Conservation (phyloP, 2,888 invertebrate genomes). For the Agonum fuliginosum region DNA sequence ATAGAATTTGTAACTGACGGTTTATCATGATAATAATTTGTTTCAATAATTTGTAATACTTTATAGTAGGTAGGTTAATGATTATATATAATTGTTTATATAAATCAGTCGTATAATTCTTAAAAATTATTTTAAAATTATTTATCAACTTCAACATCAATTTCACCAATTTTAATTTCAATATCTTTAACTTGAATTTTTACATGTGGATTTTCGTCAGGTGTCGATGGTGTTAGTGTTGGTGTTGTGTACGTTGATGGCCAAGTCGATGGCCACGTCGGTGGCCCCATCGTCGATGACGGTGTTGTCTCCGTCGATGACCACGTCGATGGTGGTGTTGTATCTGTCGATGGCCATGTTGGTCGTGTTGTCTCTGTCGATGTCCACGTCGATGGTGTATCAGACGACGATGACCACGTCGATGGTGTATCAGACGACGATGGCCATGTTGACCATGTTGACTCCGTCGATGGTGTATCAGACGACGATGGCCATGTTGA, state of each 20-base stretch:
- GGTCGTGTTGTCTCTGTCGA: neutral
- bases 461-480: too few species aligned
- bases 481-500: too few species aligned
- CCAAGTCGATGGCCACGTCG: neutral
- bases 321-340: neutral
- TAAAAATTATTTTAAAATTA: too few species aligned
- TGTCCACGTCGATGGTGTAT: neutral
- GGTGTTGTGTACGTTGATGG: neutral
- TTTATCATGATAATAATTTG: too few species aligned
- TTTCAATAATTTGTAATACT: too few species aligned
- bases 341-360: neutral
- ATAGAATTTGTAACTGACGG: too few species aligned
- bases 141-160: conserved; percentile 33
- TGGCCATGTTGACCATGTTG: too few species aligned
- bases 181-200: conserved; percentile 5
- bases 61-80: too few species aligned
- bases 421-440: too few species aligned
- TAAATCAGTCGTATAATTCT: too few species aligned
- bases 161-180: conserved; percentile 5
- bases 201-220: neutral
- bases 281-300: too few species aligned
- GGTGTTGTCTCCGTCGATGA: neutral
- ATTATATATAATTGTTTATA: too few species aligned
- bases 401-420: neutral
- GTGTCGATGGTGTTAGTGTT: neutral